Base-by-base conservation (phyloP, 2,888 invertebrate genomes). In the Ichneumoninae sp. region DNA sequence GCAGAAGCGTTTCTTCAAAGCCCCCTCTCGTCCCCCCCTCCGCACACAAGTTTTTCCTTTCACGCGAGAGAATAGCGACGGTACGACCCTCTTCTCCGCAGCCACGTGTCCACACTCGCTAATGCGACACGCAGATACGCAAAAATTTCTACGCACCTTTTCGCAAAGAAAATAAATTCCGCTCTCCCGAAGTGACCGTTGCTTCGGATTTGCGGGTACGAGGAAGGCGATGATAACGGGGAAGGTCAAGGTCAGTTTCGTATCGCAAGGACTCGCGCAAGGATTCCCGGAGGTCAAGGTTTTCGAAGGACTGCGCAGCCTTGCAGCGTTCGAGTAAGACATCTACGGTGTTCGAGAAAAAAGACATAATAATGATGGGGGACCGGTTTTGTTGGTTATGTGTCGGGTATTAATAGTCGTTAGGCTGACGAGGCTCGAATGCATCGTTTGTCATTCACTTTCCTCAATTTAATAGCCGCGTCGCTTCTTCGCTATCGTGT, bases 31-130 rank as follows among this genome's bases (percentile, higher is more conserved):
- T 44, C 6, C 16, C 13, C 13, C 13, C 13, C 13, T 4, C 44
- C 52, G n/a, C 60, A 36, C 72, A 44, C 54, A 40, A 30, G 40
- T 71, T 71, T 94, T 94, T 93, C 90, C 93, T 92, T 94, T 94
- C 91, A 93, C 87, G 87, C 94, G 94, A 91, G 91, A 91, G 92
- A 94, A 94, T 94, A 93, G 94, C 94, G 93, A 93, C 91, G 92
- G 93, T 92, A 93, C 92, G 60, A 52, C 10, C 92, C 93, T 93
- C 91, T 91, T 86, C 87, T 88, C 83, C 86, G 88, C 88, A 87
- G 89, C 86, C 89, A 88, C 91, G 90, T 89, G 82, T 84, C 85
- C 44, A 68, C 54, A n/a, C 52, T 54, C 70, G 60, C 36, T 5
- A 65, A 72, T 76, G 57, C 54, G 60, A 26, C 69, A 66, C 50